A percentile compares a stretch with the other conserved stretches of the same genome.
phyloP scores from a whole-genome alignment of 2,888 invertebrate species.

The Cantharis lateralis region DNA sequence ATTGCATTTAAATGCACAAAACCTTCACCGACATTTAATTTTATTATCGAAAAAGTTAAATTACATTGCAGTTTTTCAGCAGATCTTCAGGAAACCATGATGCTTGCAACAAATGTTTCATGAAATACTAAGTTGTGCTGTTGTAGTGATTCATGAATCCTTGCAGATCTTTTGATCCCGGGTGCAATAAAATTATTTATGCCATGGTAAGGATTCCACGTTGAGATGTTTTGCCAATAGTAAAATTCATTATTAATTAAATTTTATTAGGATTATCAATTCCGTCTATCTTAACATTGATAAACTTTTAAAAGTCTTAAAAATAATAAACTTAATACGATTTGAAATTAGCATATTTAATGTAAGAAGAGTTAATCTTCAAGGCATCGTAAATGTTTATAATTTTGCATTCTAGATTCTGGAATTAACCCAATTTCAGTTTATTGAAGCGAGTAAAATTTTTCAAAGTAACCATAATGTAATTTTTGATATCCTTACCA shows the following conservation, averaged over 20 bases:
- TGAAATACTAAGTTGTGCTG: no score
- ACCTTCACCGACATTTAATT: background rate
- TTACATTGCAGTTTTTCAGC: no score
- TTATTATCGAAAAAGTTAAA: background rate
- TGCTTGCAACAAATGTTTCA: no score
- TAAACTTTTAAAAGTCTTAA: background rate
- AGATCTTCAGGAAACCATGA: no score
- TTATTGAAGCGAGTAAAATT: background rate
- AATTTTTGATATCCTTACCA: background rate
- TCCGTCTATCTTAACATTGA: background rate
- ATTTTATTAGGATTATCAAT: no score
- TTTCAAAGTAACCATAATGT: background rate
- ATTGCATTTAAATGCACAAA: background rate
- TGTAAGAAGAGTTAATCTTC: background rate
- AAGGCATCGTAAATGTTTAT: background rate
- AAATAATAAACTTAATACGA: background rate
- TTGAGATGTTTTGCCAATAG: no score
- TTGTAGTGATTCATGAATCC: no score
- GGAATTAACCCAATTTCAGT: background rate
- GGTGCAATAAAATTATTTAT: no score
- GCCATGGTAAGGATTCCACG: no score
- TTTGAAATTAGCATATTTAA: background rate
- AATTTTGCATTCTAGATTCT: background rate
- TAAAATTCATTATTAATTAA: no score
- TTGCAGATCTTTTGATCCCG: no score